Evolutionary conservation across 2,797 vertebrate species (phyloP), one percentile per base, ranked within the genome.

Genomic region (Babyrousa celebensis): DNA sequence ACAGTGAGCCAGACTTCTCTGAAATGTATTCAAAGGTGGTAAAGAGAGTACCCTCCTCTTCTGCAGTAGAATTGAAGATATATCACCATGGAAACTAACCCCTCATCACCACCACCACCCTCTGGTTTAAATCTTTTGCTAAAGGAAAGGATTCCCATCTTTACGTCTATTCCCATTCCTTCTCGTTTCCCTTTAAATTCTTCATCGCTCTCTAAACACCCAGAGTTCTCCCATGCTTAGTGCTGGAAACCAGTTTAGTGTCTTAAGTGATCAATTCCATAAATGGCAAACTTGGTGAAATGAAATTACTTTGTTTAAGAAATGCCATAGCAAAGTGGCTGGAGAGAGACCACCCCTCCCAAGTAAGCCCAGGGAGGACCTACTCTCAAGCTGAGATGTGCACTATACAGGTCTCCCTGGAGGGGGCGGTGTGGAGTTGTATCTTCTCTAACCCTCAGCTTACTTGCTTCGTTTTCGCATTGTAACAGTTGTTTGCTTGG

Each of bases 21-120:
- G 40, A 87, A 92, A 70, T 74, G 43, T 54, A 89, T 78, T 85
- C 12, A 48, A 91, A 85, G 77, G 54, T 74, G 54, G 16, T 65
- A 62, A 94, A 86, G 52, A 67, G 67, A 80, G 36, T 56, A 21
- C 36, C 58, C 40, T 84, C 40, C 43, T 93, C 48, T 62, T 67
- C 27, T 68, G 29, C 62, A 62, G 40, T 52, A 62, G 43, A 82
- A 75, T 20, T 62, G 78, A 75, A 93, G 23, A 78, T 77, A n/a
- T 11, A 12, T 87, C 86, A 80, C 80, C 83, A 79, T 80, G 86
- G 79, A 91, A 96, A 95, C 89, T 20, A 32, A 71, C 21, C 52
- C 36, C 10, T 58, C 60, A 65, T 36, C 72, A 40, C 68, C 43
- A n/a, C 36, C 60, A 58, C 29, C 20, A 18, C 5, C 54, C n/a